Base-by-base conservation (phyloP, 2,113 vertebrate species). In the Centrocercus urophasianus region DNA sequence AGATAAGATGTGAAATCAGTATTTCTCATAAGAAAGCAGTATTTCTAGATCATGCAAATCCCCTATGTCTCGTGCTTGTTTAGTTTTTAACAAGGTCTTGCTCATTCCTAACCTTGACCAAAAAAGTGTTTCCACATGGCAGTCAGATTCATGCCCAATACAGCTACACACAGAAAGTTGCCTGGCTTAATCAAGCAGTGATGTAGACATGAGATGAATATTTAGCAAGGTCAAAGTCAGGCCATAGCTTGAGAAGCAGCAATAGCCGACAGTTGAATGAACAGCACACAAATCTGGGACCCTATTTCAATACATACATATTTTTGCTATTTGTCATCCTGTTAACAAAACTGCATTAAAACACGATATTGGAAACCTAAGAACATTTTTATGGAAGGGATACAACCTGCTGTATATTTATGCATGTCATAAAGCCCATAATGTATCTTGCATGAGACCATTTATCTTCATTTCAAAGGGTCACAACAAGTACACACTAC, bases 381-480 rank as follows among this genome's bases (percentile, higher is more conserved):
- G 82, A 94, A 83, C 80, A 52, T 86, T 92, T 96, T 96, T 89
- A 97, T 91, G 92, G 90, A 84, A 95, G 84, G 74, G 61, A 94
- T 88, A 84, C 76, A 91, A 63, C 94, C 94, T 92, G 69, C 86
- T 94, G 86, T 95, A 92, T 97, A 97, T 96, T 91, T 95, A 90
- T 95, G 88, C 83, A 86, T 86, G 76, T 67, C 95, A 96, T 96
- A 97, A 97, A 97, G 94, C 81, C 94, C 65, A 86, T 97, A 96
- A 97, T 95, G 94, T 90, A 97, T 96, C 92, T 96, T 96, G 91
- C 86, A 92, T 90, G 85, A 96, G 90, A 96, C 70, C 92, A 96
- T 96, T 95, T 97, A 89, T 97, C 97, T 97, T 97, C 89, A 96
- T 97, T 97, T 95, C 73, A 63, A 57, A 95, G 93, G 96, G 96